Conservation (phyloP, 2,888 invertebrate species). For the Amphipyra tragopoginis region DNA sequence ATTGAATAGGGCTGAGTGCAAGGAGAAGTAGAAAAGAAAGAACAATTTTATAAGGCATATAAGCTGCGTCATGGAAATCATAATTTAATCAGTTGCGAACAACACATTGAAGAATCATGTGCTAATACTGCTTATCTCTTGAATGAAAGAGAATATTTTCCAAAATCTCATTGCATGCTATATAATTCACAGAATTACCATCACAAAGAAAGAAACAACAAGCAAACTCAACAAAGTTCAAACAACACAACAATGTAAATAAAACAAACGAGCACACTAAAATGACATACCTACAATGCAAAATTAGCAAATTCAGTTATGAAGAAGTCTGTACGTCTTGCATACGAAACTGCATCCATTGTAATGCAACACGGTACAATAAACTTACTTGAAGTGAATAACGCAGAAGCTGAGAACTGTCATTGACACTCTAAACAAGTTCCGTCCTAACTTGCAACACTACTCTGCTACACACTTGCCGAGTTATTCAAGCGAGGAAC, state of each 20-base stretch:
- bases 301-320: conserved; percentile 57
- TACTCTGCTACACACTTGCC: conserved; percentile 61
- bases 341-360: conserved; percentile 66
- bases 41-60: not conserved
- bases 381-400: conserved; percentile 70
- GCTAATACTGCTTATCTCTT: too few relatives aligned
- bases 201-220: conserved; percentile 18
- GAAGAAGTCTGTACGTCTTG: conserved; percentile 48
- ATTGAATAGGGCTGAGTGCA: conserved; percentile 17
- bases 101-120: not conserved
- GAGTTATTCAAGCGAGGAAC: conserved; percentile 66
- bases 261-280: conserved; percentile 37
- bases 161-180: not conserved
- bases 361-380: conserved; percentile 67
- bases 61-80: too few relatives aligned
- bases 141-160: not conserved
- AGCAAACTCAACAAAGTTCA: conserved; percentile 14
- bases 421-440: conserved; percentile 77
- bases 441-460: conserved; percentile 68
- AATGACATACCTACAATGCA: conserved; percentile 38
- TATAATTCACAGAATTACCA: too few relatives aligned
- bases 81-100: not conserved
- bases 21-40: not conserved
- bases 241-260: conserved; percentile 30
- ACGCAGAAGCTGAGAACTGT: conserved; percentile 66